Conservation (phyloP, 2,797 vertebrate genomes). For the Enteromius fasciolatus region DNA sequence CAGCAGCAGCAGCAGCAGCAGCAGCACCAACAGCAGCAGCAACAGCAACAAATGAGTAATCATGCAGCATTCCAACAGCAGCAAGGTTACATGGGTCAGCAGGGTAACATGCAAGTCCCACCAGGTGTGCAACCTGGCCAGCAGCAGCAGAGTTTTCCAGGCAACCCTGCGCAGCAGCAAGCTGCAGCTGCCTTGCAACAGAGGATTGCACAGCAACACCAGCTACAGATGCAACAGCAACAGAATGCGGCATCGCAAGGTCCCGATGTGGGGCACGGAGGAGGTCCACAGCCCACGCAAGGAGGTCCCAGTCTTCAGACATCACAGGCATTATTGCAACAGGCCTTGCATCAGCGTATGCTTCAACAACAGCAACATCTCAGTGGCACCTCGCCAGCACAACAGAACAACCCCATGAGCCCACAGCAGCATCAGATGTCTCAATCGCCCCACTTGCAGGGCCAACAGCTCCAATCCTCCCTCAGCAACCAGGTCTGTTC, state of each 20-base stretch:
- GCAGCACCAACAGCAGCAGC: conserved; percentile 81
- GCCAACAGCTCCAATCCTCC: conserved; percentile 84
- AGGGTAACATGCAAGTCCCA: conserved; percentile 69
- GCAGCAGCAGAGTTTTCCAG: conserved; percentile 84
- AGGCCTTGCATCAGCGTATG: conserved; percentile 88
- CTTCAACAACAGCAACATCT: conserved; percentile 94
- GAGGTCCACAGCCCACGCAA: conserved; percentile 80
- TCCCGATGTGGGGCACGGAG: conserved; percentile 68
- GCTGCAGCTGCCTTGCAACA: conserved; percentile 82
- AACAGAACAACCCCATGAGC: conserved; percentile 94
- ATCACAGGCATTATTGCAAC: conserved; percentile 80
- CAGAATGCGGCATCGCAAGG: conserved; percentile 83
- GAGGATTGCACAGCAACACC: conserved; percentile 89
- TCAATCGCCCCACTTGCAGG: conserved; percentile 91
- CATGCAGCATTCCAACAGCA: conserved; percentile 90
- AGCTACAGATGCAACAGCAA: conserved; percentile 82
- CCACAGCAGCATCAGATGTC: conserved; percentile 81
- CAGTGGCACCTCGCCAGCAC: conserved; percentile 83
- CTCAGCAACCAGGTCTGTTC: conserved; percentile 96
- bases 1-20: conserved; percentile 70
- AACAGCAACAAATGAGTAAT: conserved; percentile 85
- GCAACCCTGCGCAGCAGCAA: conserved; percentile 79
- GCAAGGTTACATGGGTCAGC: conserved; percentile 86
- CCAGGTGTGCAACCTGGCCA: conserved; percentile 75
- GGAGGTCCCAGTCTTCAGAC: conserved; percentile 76